These are phyloP conservation scores for Caenorhabditis inopinata DNA, from an alignment of 1,140 invertebrate genomes.

Conservation along the genomic window DNA sequence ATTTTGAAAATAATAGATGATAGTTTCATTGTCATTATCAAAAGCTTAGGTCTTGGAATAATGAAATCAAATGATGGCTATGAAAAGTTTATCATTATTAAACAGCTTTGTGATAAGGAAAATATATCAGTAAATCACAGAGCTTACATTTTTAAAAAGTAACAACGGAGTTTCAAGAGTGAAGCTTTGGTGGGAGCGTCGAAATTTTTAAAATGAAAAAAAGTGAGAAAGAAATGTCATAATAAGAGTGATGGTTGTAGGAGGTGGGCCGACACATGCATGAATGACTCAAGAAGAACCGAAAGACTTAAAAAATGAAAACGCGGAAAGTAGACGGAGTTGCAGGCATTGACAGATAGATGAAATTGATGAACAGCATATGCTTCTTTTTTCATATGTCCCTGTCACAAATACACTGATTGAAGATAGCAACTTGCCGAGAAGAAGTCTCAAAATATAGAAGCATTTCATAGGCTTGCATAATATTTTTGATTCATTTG, in stretches of 20 bases:
- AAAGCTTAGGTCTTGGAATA: no score
- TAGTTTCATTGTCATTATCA: no score
- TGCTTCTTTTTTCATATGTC: neutral
- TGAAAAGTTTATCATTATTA: no score
- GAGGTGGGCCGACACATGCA: slow-evolving; percentile 18
- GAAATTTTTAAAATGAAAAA: neutral
- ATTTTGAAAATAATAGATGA: neutral
- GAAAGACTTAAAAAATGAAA: slow-evolving; percentile 13
- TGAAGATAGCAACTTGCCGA: neutral
- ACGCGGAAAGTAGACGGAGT: neutral
- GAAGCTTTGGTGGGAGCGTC: neutral
- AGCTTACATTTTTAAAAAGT: no score
- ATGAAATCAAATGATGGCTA: no score
- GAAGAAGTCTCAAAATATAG: no score
- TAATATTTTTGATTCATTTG: no score
- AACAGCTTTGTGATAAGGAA: no score
- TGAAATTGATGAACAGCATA: slow-evolving; percentile 27
- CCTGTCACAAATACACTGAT: neutral
- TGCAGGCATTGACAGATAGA: slow-evolving; percentile 17
- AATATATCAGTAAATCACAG: no score
- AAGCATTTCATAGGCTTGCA: no score
- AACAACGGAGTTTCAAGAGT: no score
- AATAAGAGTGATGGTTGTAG: slow-evolving; percentile 24
- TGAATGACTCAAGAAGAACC: slow-evolving; percentile 3
- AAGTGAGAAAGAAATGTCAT: slow-evolving; percentile 13